Conservation (phyloP, 2,797 vertebrate species). For the Ciconia nigra region DNA sequence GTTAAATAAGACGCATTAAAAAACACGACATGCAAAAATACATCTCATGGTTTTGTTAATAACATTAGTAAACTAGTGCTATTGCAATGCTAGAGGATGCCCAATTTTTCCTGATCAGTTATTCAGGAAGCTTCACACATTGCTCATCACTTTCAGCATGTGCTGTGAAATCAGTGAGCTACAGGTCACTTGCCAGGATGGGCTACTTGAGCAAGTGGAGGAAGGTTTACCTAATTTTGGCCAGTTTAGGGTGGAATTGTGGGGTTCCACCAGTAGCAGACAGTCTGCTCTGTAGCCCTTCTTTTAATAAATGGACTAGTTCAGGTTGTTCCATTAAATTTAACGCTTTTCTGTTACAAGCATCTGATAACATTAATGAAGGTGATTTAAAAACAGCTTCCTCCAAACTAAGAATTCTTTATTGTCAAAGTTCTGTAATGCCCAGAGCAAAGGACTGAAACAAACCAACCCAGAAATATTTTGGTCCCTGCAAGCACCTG, state of each 20-base stretch:
- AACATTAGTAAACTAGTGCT: slow-evolving; percentile 6
- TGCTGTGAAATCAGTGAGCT: background rate
- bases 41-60: background rate
- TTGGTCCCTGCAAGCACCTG: background rate
- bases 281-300: background rate
- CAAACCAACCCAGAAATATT: background rate
- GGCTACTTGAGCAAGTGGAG: background rate
- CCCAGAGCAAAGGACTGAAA: background rate
- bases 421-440: background rate
- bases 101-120: background rate
- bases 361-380: background rate
- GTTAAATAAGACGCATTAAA: slow-evolving; percentile 19
- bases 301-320: background rate
- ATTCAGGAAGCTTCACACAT: background rate
- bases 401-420: background rate
- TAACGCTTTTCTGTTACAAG: background rate
- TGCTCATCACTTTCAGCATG: background rate
- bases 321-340: background rate
- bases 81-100: background rate
- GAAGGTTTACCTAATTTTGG: background rate
- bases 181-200: background rate
- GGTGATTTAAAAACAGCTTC: background rate
- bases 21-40: background rate
- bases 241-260: background rate
- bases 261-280: background rate